Base-by-base conservation (phyloP, 2,888 invertebrate genomes). In the Dexiosoma caninum region DNA sequence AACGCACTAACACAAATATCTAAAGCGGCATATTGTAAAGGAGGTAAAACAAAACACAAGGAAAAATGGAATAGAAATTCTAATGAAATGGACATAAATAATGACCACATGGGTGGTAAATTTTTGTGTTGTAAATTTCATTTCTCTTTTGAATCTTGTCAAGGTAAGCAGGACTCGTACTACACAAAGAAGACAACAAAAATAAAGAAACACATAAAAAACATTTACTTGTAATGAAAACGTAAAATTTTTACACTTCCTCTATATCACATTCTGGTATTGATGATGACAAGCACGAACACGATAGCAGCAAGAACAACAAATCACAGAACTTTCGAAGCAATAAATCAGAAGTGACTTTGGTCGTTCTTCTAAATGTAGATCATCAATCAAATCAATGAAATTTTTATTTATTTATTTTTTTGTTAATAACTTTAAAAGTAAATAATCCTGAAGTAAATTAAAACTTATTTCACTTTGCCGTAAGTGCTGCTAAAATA, bases 331-430 rank as follows among this genome's bases (percentile, higher is more conserved):
- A 78, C 77, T 67, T 74, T 49, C 62, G 49, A 44, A 64, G 79
- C 69, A 84, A 84, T 84, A 84, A 84, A 84, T 84, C 84, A 84
- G 78, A 81, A 78, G 76, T 80, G 83, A 69, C 66, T 82, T 82
- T 81, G 74, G 51, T 44, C 42, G 37, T 67, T n/a, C 77, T 78
- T 69, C 69, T 80, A 81, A 83, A 75, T 78, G 78, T 44, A 78
- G 74, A 71, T 81, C 83, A 84, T 84, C 83, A 84, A 84, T 84
- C 84, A 84, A 82, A 72, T 83, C 83, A 83, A 82, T 82, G 83
- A 83, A 83, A 81, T 76, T 78, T 70, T 75, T 78, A 32, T 42
- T 67, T 51, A 35, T 67, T 49, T 27, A 5, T 27, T 27, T 27
- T 27, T 27, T 27, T 27, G 3, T 27, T 27, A 6, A 6, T 6